Base-by-base conservation (phyloP, 92 coral and sea anemone genomes). In the Phenganax stokvisi region DNA sequence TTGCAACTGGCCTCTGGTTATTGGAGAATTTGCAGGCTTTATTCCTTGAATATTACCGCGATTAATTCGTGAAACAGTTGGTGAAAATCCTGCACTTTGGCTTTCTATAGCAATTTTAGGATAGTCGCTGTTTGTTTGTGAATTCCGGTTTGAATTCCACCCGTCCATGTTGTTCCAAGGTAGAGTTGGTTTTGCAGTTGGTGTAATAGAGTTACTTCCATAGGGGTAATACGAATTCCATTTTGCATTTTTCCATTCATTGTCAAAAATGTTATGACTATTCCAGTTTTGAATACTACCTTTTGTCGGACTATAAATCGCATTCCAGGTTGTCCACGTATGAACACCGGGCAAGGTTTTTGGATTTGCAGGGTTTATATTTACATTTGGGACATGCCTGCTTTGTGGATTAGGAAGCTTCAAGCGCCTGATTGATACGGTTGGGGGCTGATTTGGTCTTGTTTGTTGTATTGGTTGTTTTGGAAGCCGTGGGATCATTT, bases 271-370 rank as follows among this genome's bases (percentile, higher is more conserved):
- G 47, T 63, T 79, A 30, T 17, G 74, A 51, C 17, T 64, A 79
- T 79, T 65, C 83, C 83, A 79, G 59, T 64, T 51, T 30, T 79
- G 59, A 28, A 44, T 56, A 65, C 62, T 65, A 20, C 58, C 63
- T 51, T 37, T 54, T 44, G 77, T 53, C 51, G 77, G 77, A 20
- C 56, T 47, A 6, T 47, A 51, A 0, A 27, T 6, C 4, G 9
- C 7, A 9, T 70, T 8, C 31, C n/a, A 72, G 44, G 77, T 53
- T 73, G 37, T 73, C 77, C 62, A 53, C 16, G 77, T 54, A 6
- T 73, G 11, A 9, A 73, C 59, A 20, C 2, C 37, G 20, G 62
- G 58, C 30, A 3, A 29, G 10, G 51, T 16, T 17, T 27, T 64
- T 29, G 57, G 15, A 17, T 47, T 0, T 7, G 52, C 28, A 37